Base-by-base conservation (phyloP, 2,113 vertebrate genomes). In the Pygoscelis antarcticus region DNA sequence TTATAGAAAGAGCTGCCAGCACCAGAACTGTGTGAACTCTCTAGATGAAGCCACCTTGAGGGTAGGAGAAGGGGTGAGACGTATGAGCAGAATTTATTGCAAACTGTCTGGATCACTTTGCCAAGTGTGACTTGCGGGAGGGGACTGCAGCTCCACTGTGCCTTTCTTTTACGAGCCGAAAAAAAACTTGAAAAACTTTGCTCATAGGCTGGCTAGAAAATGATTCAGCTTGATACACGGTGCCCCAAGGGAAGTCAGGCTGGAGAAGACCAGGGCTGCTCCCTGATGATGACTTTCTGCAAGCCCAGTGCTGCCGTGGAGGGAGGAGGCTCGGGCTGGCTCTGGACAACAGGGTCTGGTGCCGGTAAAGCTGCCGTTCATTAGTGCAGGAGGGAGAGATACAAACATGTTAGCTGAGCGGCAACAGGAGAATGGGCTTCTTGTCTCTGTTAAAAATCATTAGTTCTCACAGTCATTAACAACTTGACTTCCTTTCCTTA, bases 301-400 rank as follows among this genome's bases (percentile, higher is more conserved):
- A 36, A 21, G 5, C 20, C 30, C 38, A 3, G 64, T 7, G 4
- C 23, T 52, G 55, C 47, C 1, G 2, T 8, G 42, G 13, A 17
- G 30, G 15, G 29, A 26, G 32, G 15, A 8, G 61, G 27, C 54
- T 44, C 0, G 1, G 14, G 17, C 27, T 32, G 57, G 38, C 7
- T 5, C 46, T 34, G 75, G n/a, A 4, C 19, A 4, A 0, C 15
- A 8, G 25, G 15, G 22, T 7, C 80, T 29, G 52, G 38, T 10
- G 34, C 7, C 1, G 1, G n/a, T 7, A 9, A 14, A 36, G 44
- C 29, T 49, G 20, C 20, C 1, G 4, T 12, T 65, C 16, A 0
- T 36, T 25, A 16, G 29, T 0, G 3, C 32, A 17, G 44, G 23
- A 70, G 25, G 55, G 26, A 30, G 38, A 58, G 49, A 7, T 7